Evolutionary conservation across 2,797 vertebrate species (phyloP), one percentile per base, ranked within the genome.

Genomic region (Tinamus major): DNA sequence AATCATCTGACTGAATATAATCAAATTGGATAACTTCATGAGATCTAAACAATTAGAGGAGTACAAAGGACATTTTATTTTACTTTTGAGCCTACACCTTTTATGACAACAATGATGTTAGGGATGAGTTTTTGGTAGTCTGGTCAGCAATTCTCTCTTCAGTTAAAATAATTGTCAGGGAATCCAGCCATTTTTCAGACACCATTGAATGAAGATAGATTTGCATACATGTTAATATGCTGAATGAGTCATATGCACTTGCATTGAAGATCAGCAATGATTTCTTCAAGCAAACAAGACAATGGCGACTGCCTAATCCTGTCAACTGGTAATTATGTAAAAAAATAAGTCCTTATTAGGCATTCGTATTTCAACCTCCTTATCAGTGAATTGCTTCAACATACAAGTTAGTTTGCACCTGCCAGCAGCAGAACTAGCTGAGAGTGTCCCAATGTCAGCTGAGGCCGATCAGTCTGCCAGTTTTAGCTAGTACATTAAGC

Each of bases 161-260:
- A 59, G 13, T 14, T 65, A 14, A 69, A 96, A 72, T 31, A 65
- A n/a, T 27, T 63, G 13, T 15, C 26, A 62, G 29, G 37, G 26
- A 84, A 68, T 53, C 10, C 33, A 90, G 10, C 13, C 77, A 26
- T 19, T 91, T 89, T 87, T 61, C 76, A 83, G 44, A 39, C 27
- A 56, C 44, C 14, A 35, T 41, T 62, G 37, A 44, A 76, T 17
- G 23, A 85, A 89, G 24, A 15, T 12, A 61, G 26, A 78, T 65
- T 71, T 91, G 17, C 27, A n/a, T 6, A 0, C 24, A 71, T 0
- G 0, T 53, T 31, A 35, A 3, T 11, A 4, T 39, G 41, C 61
- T 61, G 13, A 37, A 9, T 0, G 0, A 92, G 26, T 13, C 58
- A 37, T 44, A 14, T 88, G 23, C 83, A 87, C 44, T 48, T 10